Evolutionary conservation across 2,113 vertebrate species (phyloP), one percentile per base, ranked within the genome.

Genomic region (Tragulus kanchil): DNA sequence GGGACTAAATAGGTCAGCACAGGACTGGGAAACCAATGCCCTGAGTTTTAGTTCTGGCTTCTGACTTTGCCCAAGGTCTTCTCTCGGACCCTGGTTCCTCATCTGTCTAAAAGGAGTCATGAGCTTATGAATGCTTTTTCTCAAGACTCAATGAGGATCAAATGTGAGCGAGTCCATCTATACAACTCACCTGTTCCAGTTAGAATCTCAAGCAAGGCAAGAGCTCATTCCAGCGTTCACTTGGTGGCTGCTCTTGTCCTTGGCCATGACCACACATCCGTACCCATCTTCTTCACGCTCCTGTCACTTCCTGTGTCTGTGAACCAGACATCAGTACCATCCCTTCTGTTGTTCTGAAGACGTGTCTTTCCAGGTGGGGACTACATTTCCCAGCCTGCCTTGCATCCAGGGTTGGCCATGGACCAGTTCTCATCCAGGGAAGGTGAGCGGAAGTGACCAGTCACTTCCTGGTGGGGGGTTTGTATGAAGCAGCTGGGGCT

Each of bases 321-420:
- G 45, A 61, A 42, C 17, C 45, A 7, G 8, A 61, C 61, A 48
- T 59, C 69, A 50, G 6, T 50, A 54, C 16, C 17, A 3, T 17
- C 56, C 21, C 21, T 75, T 75, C 42, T 19, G 21, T 26, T 89
- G 36, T 62, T 59, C 75, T 16, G 28, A 65, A 25, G 59, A 82
- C 54, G 3, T 7, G 17, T 61, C 71, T 64, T 71, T 89, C 45
- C 13, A 52, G 45, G 28, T 25, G 3, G n/a, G 25, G 25, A 85
- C 91, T 77, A 16, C 42, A 28, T 94, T 85, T 96, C 84, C 91
- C 65, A 95, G 73, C 4, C 59, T 64, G 45, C 73, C 62, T 96
- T 86, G 89, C 52, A 45, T 52, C 77, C 73, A 71, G 62, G 26
- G 10, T 67, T 64, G 65, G 62, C 62, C 23, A 56, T 9, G 26